Percentiles rank a stretch among this genome's conserved stretches.
Evolutionary conservation across 37 sponge, comb jelly and placozoan genomes (phyloP).

Genomic region (Mnemiopsis leidyi): DNA sequence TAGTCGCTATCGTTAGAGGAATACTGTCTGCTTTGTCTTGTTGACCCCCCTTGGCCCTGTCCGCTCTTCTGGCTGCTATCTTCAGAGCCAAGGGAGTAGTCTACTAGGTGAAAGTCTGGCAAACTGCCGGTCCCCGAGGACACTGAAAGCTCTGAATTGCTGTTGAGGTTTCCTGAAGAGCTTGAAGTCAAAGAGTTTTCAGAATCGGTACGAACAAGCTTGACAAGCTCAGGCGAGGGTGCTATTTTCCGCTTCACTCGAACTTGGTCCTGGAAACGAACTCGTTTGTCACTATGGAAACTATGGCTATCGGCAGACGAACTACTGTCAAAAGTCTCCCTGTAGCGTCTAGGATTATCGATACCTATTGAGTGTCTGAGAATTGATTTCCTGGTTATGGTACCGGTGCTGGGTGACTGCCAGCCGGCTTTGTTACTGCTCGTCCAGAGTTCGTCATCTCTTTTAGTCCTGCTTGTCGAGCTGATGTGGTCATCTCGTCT

Average conservation of each 20-base stretch:
- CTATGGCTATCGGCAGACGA: neutral
- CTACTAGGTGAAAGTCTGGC: neutral
- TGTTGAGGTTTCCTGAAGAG: neutral
- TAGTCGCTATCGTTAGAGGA: slow-evolving; percentile 39
- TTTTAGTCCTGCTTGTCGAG: neutral
- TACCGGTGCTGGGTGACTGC: neutral
- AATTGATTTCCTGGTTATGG: slow-evolving; percentile 30
- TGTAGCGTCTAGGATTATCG: neutral
- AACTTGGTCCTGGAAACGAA: slow-evolving; percentile 2
- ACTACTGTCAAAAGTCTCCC: neutral
- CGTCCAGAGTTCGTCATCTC: neutral
- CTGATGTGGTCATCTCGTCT: neutral
- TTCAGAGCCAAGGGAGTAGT: slow-evolving; percentile 10
- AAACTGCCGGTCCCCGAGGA: slow-evolving; percentile 53
- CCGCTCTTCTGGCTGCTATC: neutral
- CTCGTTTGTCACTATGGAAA: neutral
- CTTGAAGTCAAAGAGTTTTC: neutral
- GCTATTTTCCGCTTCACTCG: neutral
- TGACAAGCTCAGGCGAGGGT: neutral
- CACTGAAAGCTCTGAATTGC: slow-evolving; percentile 10
- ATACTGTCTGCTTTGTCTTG: neutral
- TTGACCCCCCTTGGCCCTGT: neutral
- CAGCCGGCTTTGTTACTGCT: neutral
- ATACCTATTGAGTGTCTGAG: neutral
- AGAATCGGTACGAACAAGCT: slow-evolving; percentile 4